Evolutionary conservation across 2,113 vertebrate genomes (phyloP), one percentile per base, ranked within the genome.

Genomic region (Craseonycteris thonglongyai): DNA sequence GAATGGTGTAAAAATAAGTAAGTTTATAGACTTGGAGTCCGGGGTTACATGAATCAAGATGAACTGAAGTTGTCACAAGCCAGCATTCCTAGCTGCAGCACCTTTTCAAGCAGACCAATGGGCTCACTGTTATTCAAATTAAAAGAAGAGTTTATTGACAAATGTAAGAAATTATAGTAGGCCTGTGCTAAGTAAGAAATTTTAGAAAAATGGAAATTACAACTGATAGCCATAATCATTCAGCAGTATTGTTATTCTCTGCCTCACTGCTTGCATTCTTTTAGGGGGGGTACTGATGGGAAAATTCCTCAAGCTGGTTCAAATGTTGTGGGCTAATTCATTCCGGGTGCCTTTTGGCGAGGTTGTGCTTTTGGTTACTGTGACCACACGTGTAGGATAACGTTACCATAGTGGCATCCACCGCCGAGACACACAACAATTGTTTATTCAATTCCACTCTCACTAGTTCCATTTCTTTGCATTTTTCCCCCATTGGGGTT

Each of bases 121-220:
- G 49, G 28, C 40, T 74, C 68, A 78, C 49, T 9, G 14, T 47
- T 38, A 26, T 22, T 80, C 38, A 92, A 63, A 83, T 40, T 72
- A 65, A 93, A 93, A 69, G 56, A 96, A 82, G n/a, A 45, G 7
- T 45, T 56, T 40, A 7, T 88, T 94, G 38, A 35, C 92, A 94
- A 72, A 81, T 6, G 19, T 90, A 69, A 30, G 61, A 56, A 93
- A 33, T 83, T 91, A 72, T 2, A 88, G 63, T 65, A 94, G 78
- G 45, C 69, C 24, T 35, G 26, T 94, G 22, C 61, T 81, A 87
- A 84, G 45, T 72, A 68, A 92, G 83, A 88, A 1, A 26, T 94
- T 79, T 89, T 49, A 81, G 72, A 76, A 89, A 59, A 93, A 79
- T 21, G 42, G 61, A 93, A 96, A 95, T 78, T 56, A 63, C 28